Evolutionary conservation across 2,113 vertebrate species (phyloP), one percentile per base, ranked within the genome.

Genomic region (Coptodon bakossiorum): DNA sequence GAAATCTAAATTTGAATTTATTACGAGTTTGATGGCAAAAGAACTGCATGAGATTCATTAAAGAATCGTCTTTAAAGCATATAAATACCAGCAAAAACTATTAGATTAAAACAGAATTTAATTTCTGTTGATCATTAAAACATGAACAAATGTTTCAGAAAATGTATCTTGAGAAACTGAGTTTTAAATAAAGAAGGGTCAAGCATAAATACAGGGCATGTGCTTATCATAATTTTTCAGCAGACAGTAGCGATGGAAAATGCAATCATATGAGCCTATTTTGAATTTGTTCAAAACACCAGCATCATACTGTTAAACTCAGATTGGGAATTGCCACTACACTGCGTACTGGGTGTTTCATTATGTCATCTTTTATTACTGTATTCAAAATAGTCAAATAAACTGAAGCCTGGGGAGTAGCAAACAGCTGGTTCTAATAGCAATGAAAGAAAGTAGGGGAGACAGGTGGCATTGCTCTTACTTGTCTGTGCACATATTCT

Each of bases 321-420:
- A 81, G 84, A 89, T 76, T 61, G 82, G 90, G 89, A 76, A 59
- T 90, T 85, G 83, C 83, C 84, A 59, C 82, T 82, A 80, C 80
- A 78, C 61, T 22, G 88, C 83, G 84, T 85, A 71, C 9, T 7
- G 19, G 80, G 31, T 82, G 84, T 89, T 93, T 92, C 91, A 93
- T 93, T 89, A 92, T 93, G 90, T 94, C 91, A 91, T 82, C 83
- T 93, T 82, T 68, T 56, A 93, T 94, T 91, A 92, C 89, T 83
- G 83, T 29, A 87, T 90, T 94, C 83, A 90, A 87, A 93, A 93
- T 88, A 87, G 66, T 89, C 85, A 90, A 90, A 91, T 90, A 92
- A 94, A 92, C 89, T 83, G 76, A 80, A 85, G 90, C 87, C 90
- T 78, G 85, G 90, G 90, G 89, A 94, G 87, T 48, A 82, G 89